Base-by-base conservation (phyloP, 2,888 invertebrate species). In the Tridacna gigas region DNA sequence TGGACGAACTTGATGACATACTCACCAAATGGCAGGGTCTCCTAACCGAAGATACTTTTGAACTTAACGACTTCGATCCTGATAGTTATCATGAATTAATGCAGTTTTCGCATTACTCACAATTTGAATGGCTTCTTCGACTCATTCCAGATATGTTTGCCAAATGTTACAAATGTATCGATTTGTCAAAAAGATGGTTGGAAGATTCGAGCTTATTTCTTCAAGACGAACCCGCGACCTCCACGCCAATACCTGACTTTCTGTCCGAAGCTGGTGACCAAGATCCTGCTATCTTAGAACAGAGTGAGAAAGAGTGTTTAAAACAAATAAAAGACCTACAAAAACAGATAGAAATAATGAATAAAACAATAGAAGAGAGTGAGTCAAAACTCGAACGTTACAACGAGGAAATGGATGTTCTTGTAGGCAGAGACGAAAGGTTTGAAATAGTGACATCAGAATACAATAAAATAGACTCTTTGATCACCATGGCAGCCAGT, bases 141-240 rank as follows among this genome's bases (percentile, higher is more conserved):
- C 85, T 94, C 13, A 84, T 94, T 28, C 93, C 93, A 0, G 94
- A 94, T 82, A 90, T 93, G 15, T 93, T 94, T 86, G 90, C 91
- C 20, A 94, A 94, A 83, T 92, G 92, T 69, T 92, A 91, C 82
- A 93, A 93, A 79, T 90, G 91, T 20, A 86, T 93, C 22, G 93
- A 93, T 76, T 84, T 94, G 25, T 91, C 92, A 20, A 91, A 92
- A 79, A 86, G 90, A 28, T 94, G 94, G 94, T 88, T 92, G 82
- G 85, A 84, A 11, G 85, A 78, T 26, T 78, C 86, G 13, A 86
- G 86, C 22, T 56, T 84, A 45, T 91, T 75, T 87, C 89, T 61
- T 80, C 88, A 78, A 88, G 89, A 83, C 77, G 73, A 74, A 5
- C 83, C 79, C 18, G 25, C 74, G 5, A 65, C 65, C 3, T 51